Base-by-base conservation (phyloP, 2,113 vertebrate species). In the Anhinga anhinga region DNA sequence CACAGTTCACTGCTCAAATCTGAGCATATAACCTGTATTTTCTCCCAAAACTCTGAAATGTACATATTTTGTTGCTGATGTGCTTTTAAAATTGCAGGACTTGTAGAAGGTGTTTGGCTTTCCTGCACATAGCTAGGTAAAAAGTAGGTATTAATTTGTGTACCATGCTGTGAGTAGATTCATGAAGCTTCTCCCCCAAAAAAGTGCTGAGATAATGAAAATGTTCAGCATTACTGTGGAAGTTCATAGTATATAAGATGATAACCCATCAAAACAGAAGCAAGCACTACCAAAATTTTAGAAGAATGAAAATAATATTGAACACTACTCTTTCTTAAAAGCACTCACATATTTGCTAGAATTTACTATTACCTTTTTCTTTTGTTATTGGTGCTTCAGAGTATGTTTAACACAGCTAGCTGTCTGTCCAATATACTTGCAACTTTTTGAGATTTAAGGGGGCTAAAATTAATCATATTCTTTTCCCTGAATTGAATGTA, bases 331-430 rank as follows among this genome's bases (percentile, higher is more conserved):
- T 93, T 89, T 59, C 82, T 92, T 78, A 84, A 90, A 96, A 87
- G 45, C 25, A 81, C 30, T 58, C 36, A 29, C 23, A 58, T 10
- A 67, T 38, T 9, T 78, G 38, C 18, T 78, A 76, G 36, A 83
- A 71, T 74, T 94, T 84, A 44, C 34, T 14, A 8, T 79, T n/a
- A n/a, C n/a, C 70, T 81, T 91, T 90, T 81, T 47, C 15, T 74
- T 90, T 49, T 73, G 22, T 59, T 85, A 76, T 97, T 96, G 95
- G 94, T 42, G 86, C 91, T 90, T 87, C 53, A 63, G 81, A 25
- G 36, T 88, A 44, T 72, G 49, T 78, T 96, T 91, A 88, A 74
- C 34, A 79, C 49, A 80, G 36, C 30, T 88, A 81, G 20, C 17
- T 90, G 7, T 82, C 56, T 80, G 62, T 80, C 44, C 59, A 96